These are phyloP conservation scores for Sebastes miniatus DNA, from an alignment of 2,797 vertebrate species.

Conservation along the genomic window DNA sequence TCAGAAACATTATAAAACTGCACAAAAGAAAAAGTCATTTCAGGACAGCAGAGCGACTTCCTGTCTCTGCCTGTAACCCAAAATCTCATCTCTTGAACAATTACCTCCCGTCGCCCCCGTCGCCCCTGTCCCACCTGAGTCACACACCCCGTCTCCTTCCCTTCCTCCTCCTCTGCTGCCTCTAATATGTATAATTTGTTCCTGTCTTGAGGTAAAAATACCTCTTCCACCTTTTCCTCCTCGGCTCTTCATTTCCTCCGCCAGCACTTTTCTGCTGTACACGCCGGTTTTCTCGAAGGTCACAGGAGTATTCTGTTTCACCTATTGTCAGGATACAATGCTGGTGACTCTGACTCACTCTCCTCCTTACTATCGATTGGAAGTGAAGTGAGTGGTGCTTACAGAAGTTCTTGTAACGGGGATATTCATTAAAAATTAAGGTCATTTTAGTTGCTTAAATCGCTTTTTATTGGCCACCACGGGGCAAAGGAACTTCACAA, in stretches of 20 bases:
- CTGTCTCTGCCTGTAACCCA: not conserved
- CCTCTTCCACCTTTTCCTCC: not conserved
- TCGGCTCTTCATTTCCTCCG: slow-evolving; percentile 1
- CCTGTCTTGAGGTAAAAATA: slow-evolving; percentile 31
- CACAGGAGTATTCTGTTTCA: slow-evolving; percentile 24
- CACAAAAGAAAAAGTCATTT: not conserved
- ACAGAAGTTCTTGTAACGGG: not conserved
- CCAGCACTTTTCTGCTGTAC: slow-evolving; percentile 9
- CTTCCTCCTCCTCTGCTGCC: not conserved
- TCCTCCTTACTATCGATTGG: not conserved
- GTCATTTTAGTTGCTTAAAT: not conserved
- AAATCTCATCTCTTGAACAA: slow-evolving; percentile 2
- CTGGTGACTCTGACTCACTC: not conserved
- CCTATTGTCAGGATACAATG: slow-evolving; percentile 7
- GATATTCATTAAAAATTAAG: not conserved
- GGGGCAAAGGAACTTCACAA: not conserved
- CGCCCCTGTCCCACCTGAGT: not conserved
- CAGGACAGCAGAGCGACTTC: not conserved
- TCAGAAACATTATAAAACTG: not conserved
- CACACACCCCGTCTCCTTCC: not conserved
- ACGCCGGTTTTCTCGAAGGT: not conserved
- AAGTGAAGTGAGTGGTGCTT: not conserved
- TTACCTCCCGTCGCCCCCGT: not conserved
- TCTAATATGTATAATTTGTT: slow-evolving; percentile 31
- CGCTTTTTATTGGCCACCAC: not conserved